phyloP scores from a whole-genome alignment of 2,113 vertebrate genomes.

The Bubo blakistoni region DNA sequence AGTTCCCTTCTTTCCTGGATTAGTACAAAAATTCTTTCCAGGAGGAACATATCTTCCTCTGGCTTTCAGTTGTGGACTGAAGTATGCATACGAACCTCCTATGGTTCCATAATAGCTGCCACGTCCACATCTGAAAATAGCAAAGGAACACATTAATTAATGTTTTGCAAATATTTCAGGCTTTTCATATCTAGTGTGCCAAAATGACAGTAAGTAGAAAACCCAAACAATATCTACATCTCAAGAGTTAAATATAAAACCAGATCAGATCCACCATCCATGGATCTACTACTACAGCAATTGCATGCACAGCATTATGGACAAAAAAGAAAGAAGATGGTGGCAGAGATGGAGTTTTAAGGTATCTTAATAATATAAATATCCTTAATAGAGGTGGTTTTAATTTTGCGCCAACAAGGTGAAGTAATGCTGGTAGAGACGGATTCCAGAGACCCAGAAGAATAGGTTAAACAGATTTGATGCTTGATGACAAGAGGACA shows the following conservation, averaged over 20 bases:
- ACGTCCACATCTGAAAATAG: constrained; percentile 72
- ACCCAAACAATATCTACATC: not conserved
- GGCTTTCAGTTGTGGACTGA: constrained; percentile 71
- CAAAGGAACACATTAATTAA: not conserved
- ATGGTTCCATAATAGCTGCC: constrained; percentile 87
- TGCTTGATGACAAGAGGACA: not conserved
- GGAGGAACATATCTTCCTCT: constrained; percentile 67
- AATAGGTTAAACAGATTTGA: not conserved
- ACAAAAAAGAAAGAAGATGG: not conserved
- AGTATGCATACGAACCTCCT: constrained; percentile 74
- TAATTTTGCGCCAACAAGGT: not conserved
- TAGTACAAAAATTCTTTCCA: constrained; percentile 85
- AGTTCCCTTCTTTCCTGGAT: constrained; percentile 83
- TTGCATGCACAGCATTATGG: not conserved
- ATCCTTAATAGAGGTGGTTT: not conserved
- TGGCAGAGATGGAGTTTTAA: not conserved
- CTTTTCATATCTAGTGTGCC: not conserved
- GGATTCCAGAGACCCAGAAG: not conserved
- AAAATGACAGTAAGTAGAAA: not conserved
- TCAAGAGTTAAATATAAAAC: not conserved
- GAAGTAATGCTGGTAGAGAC: not conserved
- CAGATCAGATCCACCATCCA: not conserved
- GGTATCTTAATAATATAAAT: not conserved
- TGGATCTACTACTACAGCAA: not conserved
- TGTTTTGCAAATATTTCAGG: not conserved